phyloP scores from a whole-genome alignment of 2,113 vertebrate species.

The Thamnophis sirtalis region DNA sequence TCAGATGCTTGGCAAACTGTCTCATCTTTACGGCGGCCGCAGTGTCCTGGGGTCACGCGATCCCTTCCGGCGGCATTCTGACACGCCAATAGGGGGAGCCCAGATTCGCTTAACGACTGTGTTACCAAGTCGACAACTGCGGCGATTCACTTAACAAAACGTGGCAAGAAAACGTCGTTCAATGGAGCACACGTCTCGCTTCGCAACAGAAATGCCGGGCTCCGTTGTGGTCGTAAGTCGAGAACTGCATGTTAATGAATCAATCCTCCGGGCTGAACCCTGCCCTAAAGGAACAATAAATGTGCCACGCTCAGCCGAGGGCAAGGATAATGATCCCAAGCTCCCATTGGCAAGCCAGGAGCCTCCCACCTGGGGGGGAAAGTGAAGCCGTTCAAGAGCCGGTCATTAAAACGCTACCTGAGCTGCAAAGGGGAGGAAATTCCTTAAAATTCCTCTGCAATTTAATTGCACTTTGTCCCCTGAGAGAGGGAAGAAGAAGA shows the following conservation, averaged over 20 bases:
- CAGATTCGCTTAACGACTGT: no score
- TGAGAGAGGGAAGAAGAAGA: rapidly evolving
- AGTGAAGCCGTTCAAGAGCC: not conserved
- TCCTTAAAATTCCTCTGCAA: not conserved
- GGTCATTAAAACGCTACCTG: not conserved
- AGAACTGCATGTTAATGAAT: not conserved
- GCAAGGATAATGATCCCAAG: not conserved
- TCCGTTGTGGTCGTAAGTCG: no score
- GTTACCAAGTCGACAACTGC: no score
- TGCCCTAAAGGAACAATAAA: not conserved
- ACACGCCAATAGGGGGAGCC: no score
- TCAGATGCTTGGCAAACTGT: no score
- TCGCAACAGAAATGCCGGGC: no score
- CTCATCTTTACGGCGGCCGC: no score
- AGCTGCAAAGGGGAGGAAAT: not conserved
- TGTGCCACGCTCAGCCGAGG: not conserved
- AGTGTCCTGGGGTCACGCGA: no score
- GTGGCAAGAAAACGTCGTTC: no score
- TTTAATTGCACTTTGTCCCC: not conserved
- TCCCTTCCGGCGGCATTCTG: no score
- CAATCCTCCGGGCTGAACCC: not conserved
- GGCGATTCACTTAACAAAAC: no score
- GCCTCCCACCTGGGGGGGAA: not conserved
- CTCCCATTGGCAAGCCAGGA: not conserved
- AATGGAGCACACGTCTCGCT: no score